These are phyloP conservation scores for Pelusios castaneus DNA, from an alignment of 2,113 vertebrate species.

Conservation along the genomic window DNA sequence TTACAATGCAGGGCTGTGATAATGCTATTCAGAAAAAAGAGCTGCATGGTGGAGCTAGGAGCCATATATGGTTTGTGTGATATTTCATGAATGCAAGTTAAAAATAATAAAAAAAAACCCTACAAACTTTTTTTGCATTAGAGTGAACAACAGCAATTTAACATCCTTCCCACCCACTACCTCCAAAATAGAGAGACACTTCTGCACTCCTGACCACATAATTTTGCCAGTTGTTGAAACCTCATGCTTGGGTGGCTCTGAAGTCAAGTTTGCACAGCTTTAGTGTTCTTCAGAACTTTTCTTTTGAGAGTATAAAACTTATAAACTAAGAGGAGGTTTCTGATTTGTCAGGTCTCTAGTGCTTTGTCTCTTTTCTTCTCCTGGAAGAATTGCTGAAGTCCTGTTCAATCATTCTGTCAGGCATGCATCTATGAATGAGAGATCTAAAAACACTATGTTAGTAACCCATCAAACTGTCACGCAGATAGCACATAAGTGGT, in stretches of 20 bases:
- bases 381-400: neutral
- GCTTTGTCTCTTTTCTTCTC: neutral
- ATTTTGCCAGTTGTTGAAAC: neutral
- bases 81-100: slow-evolving; percentile 29
- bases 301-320: neutral
- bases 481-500: too few species aligned
- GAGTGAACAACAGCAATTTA: neutral
- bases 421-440: neutral
- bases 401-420: neutral
- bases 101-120: neutral
- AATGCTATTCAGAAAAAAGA: neutral
- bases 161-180: neutral
- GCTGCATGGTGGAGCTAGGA: neutral
- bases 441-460: neutral
- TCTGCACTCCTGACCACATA: neutral
- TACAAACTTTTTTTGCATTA: neutral
- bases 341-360: neutral
- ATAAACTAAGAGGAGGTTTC: neutral
- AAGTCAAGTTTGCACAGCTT: neutral
- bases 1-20: neutral
- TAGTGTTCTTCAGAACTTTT: neutral
- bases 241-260: neutral
- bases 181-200: neutral
- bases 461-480: neutral
- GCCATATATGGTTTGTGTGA: neutral